Evolutionary conservation across 2,888 invertebrate genomes (phyloP).

Genomic region (Petrolisthes cinctipes): DNA sequence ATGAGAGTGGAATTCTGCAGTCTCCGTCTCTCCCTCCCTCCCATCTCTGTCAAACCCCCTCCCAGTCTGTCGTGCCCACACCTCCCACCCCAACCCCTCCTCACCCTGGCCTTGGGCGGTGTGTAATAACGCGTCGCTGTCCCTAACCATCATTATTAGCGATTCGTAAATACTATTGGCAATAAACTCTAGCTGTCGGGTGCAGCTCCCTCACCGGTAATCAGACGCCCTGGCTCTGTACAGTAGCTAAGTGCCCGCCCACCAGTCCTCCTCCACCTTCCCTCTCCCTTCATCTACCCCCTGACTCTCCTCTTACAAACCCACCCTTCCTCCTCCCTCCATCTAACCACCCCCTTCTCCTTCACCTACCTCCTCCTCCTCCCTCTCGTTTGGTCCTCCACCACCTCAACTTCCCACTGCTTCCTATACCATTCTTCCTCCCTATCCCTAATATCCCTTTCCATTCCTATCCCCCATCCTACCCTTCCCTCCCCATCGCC

Average conservation of each 20-base stretch:
- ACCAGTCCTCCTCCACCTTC: neutral
- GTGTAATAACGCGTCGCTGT: constrained; percentile 34
- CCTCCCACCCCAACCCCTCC: neutral
- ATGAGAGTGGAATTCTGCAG: no score
- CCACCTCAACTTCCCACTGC: neutral
- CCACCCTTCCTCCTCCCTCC: neutral
- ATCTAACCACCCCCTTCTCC: neutral
- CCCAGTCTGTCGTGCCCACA: neutral
- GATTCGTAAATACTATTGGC: constrained; percentile 56
- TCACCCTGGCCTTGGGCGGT: neutral
- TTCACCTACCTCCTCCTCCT: neutral
- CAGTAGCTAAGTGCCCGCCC: neutral
- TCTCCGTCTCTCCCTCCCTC: neutral
- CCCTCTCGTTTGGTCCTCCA: neutral
- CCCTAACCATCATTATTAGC: constrained; percentile 48
- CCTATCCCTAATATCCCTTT: neutral
- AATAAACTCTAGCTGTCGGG: constrained; percentile 40
- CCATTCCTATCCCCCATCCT: neutral
- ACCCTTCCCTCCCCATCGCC: neutral
- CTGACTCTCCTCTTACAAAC: neutral
- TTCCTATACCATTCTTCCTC: neutral
- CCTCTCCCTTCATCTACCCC: neutral
- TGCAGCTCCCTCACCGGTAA: constrained; percentile 33
- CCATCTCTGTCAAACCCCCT: neutral
- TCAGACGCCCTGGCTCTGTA: constrained; percentile 20